These are phyloP conservation scores for Pipra filicauda DNA, from an alignment of 2,113 vertebrate genomes.

Conservation along the genomic window DNA sequence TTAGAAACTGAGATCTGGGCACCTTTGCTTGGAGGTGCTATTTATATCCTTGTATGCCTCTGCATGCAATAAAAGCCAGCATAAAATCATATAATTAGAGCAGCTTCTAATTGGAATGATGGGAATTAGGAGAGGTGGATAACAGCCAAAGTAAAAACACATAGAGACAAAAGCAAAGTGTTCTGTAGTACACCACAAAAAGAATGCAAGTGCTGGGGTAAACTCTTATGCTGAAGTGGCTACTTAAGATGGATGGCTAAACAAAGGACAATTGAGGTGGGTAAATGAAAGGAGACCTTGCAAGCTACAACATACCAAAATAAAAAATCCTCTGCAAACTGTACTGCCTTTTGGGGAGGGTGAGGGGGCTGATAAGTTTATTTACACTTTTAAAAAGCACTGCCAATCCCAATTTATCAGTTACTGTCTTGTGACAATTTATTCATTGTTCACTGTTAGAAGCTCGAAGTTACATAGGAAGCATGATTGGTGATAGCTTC, in stretches of 20 bases:
- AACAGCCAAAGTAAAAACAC: constrained; percentile 20
- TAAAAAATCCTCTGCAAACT: constrained; percentile 62
- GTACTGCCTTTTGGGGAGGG: constrained; percentile 56
- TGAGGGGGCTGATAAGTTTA: constrained; percentile 75
- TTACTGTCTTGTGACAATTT: constrained; percentile 85
- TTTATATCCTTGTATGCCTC: constrained; percentile 53
- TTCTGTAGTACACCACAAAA: neutral
- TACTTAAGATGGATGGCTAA: constrained; percentile 49
- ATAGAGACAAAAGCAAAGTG: constrained; percentile 13
- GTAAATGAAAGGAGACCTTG: constrained; percentile 56
- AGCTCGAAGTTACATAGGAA: constrained; percentile 84
- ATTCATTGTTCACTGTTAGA: constrained; percentile 84
- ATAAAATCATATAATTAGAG: constrained; percentile 40
- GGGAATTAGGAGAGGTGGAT: constrained; percentile 25
- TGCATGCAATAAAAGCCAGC: constrained; percentile 30
- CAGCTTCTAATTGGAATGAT: constrained; percentile 38
- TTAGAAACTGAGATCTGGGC: constrained; percentile 13
- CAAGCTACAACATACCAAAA: constrained; percentile 15
- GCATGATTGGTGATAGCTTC: constrained; percentile 85
- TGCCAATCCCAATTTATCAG: constrained; percentile 86
- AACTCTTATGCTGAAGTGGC: constrained; percentile 21
- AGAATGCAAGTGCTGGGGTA: neutral
- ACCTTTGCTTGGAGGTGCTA: constrained; percentile 42
- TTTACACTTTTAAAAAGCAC: constrained; percentile 79
- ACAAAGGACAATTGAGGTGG: constrained; percentile 50